Evolutionary conservation across 2,888 invertebrate species (phyloP), one percentile per base, ranked within the genome.

Genomic region (Eupithecia pulchellata): DNA sequence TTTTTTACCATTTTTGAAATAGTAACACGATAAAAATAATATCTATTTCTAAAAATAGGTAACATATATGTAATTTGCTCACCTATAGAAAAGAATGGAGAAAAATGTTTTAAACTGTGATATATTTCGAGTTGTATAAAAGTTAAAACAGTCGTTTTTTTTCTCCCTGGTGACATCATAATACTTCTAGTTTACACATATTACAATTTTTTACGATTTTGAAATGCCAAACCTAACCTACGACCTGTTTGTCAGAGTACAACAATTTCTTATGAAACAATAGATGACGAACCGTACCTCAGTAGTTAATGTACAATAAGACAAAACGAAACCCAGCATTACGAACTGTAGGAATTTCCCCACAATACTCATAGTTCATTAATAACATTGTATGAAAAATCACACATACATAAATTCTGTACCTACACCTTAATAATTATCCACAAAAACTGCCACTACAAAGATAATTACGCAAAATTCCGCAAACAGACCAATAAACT

Each of bases 381-480:
- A 91, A 85, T 87, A 87, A 87, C 85, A 84, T 86, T 86, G 86
- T 88, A 86, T 72, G 78, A 82, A 86, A 87, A 82, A 81, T 89
- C 84, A 66, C 87, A 83, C 84, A 78, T 81, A 75, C 81, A 81
- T 87, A 84, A 85, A 83, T 77, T 75, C 84, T 82, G 81, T 84
- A 83, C 60, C 25, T 60, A 60, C 83, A 81, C 81, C 82, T 84
- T 85, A 86, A 85, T 88, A 86, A 87, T 86, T 84, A 83, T 79
- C 73, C 76, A 88, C 88, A 91, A 91, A 90, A 92, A 92, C 88
- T 90, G 88, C 90, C 89, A 91, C 89, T 88, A 85, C 84, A 76
- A 82, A 86, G 83, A 88, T 91, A 92, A 93, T 93, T 90, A 90
- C 87, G 90, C 87, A 87, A 93, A 90, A 93, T 92, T 92, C 91